Percentiles rank a stretch among this genome's conserved stretches.
phyloP scores from a whole-genome alignment of 2,797 vertebrate species.

The Anguilla pacifica region DNA sequence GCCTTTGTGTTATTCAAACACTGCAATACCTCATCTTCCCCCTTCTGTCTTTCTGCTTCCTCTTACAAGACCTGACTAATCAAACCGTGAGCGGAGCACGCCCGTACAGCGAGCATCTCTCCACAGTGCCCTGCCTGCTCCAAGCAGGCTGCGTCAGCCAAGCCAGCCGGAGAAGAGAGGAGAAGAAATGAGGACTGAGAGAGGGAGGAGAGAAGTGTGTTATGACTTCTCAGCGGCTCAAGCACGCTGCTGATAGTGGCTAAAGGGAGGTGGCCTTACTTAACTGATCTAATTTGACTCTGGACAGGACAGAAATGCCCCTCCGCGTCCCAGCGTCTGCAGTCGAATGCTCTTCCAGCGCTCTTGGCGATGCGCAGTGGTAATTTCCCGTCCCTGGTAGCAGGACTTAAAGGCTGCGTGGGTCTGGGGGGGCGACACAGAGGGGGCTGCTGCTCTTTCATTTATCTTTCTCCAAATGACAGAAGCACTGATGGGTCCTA shows the following conservation, averaged over 20 bases:
- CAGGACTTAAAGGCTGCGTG: slow-evolving; percentile 47
- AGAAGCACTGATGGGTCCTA: slow-evolving; percentile 49
- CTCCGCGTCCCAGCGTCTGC: slow-evolving; percentile 36
- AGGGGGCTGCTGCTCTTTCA: slow-evolving; percentile 46
- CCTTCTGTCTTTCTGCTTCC: neutral
- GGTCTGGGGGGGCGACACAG: slow-evolving; percentile 19
- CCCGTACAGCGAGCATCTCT: no score
- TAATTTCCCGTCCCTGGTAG: slow-evolving; percentile 48
- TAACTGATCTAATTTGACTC: slow-evolving; percentile 34
- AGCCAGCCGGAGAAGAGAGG: no score
- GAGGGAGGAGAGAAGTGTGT: slow-evolving; percentile 43
- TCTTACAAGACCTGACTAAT: neutral
- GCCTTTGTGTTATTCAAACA: slow-evolving; percentile 22
- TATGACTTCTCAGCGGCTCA: slow-evolving; percentile 2
- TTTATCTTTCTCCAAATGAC: slow-evolving; percentile 53
- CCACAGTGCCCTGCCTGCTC: no score
- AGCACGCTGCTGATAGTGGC: neutral
- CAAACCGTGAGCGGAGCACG: neutral
- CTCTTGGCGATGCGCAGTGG: slow-evolving; percentile 45
- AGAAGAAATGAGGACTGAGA: neutral
- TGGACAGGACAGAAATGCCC: slow-evolving; percentile 30
- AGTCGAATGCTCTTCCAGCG: slow-evolving; percentile 41
- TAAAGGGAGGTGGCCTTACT: slow-evolving; percentile 21
- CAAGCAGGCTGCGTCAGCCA: no score
- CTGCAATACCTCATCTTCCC: neutral